Evolutionary conservation across 2,113 vertebrate species (phyloP).

Genomic region (Sorex araneus): DNA sequence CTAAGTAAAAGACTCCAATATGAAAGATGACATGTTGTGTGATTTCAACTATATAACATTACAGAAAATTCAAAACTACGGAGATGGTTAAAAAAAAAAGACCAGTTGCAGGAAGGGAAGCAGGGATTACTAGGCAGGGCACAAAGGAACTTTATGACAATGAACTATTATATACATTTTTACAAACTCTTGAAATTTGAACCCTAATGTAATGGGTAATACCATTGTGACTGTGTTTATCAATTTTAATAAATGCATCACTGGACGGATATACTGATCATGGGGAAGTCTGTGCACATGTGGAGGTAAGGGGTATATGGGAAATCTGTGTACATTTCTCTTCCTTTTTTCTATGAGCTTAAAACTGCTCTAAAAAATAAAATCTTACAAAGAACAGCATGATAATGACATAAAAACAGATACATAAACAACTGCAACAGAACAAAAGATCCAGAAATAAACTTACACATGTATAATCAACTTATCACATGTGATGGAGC

Average conservation of each 20-base stretch:
- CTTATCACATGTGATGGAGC: not conserved
- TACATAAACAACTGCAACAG: not conserved
- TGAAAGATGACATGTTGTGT: not conserved
- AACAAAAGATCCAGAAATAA: slow-evolving; percentile 13
- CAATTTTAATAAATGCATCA: not conserved
- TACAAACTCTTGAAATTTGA: not conserved
- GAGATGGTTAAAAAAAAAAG: not conserved
- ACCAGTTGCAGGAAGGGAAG: not conserved
- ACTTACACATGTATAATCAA: not conserved
- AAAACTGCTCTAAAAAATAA: slow-evolving; percentile 24
- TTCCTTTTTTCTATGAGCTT: slow-evolving; percentile 12
- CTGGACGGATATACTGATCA: not conserved
- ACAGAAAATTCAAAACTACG: not conserved
- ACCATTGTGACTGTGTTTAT: not conserved
- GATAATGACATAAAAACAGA: slow-evolving; percentile 5
- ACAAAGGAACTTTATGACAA: not conserved
- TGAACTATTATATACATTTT: not conserved
- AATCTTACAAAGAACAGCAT: not conserved
- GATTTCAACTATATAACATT: not conserved
- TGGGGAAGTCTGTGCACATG: not conserved
- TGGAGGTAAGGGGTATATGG: not conserved
- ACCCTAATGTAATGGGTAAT: not conserved
- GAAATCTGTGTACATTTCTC: not conserved
- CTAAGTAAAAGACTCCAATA: not conserved
- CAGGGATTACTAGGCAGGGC: not conserved